These are phyloP conservation scores for Drosophila algonquin DNA, from an alignment of 2,888 invertebrate species.

Conservation along the genomic window DNA sequence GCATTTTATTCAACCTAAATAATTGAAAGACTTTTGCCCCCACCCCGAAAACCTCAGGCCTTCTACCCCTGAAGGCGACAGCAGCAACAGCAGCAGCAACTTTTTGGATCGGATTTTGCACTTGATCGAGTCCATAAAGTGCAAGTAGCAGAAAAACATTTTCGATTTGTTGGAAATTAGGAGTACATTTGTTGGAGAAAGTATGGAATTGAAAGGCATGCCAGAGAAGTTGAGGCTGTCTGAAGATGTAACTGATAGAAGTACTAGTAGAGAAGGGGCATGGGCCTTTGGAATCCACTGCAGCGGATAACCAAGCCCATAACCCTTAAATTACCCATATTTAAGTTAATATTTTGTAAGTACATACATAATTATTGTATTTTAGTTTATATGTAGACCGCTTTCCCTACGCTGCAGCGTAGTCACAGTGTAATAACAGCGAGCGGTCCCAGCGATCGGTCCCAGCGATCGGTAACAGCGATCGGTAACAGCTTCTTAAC, in stretches of 20 bases:
- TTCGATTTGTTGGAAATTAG: slow-evolving; percentile 19
- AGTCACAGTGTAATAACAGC: too few relatives aligned
- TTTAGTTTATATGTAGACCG: too few relatives aligned
- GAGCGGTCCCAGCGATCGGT: too few relatives aligned
- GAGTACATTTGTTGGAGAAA: not conserved
- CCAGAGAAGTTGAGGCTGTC: not conserved
- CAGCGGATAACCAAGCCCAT: too few relatives aligned
- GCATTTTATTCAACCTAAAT: slow-evolving; percentile 74
- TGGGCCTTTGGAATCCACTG: too few relatives aligned
- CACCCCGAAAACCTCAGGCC: slow-evolving; percentile 8
- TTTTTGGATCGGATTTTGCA: slow-evolving; percentile 21
- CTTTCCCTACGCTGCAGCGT: too few relatives aligned
- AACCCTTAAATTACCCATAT: too few relatives aligned
- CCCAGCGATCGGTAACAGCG: too few relatives aligned
- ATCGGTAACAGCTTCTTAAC: too few relatives aligned
- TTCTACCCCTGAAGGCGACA: slow-evolving; percentile 13
- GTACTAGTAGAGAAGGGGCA: not conserved
- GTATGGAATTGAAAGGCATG: not conserved
- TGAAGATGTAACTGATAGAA: not conserved
- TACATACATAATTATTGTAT: too few relatives aligned
- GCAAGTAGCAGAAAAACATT: slow-evolving; percentile 16
- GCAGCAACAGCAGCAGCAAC: not conserved
- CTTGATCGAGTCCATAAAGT: slow-evolving; percentile 35
- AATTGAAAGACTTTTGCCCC: slow-evolving; percentile 57
- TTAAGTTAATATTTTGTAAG: too few relatives aligned